phyloP scores from a whole-genome alignment of 2,113 vertebrate species.

The Phalacrocorax aristotelis region DNA sequence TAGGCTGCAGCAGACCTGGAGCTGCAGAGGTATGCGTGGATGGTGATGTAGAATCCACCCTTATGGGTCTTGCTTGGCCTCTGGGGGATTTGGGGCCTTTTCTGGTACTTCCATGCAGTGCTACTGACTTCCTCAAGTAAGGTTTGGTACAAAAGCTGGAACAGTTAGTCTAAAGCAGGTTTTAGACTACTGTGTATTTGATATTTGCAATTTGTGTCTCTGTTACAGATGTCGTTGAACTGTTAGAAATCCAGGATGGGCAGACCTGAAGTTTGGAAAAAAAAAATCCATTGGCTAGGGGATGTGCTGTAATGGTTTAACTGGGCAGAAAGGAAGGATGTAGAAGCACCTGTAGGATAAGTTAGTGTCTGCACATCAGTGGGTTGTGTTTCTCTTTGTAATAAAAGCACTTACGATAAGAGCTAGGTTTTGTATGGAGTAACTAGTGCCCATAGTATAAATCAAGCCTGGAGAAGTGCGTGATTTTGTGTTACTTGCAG shows the following conservation, averaged over 20 bases:
- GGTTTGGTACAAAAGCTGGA: background rate
- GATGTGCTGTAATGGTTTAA: background rate
- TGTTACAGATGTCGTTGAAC: background rate
- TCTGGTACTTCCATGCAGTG: background rate
- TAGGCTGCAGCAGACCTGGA: background rate
- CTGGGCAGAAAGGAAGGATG: background rate
- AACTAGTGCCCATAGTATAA: background rate
- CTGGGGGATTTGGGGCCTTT: background rate
- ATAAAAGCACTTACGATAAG: background rate
- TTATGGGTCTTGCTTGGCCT: background rate
- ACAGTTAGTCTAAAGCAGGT: background rate
- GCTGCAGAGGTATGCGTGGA: background rate
- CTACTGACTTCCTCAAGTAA: background rate
- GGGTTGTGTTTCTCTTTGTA: background rate
- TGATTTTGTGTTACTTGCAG: background rate
- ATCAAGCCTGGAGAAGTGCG: background rate
- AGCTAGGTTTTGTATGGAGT: background rate
- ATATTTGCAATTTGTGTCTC: background rate
- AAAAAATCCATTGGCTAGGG: fast-evolving
- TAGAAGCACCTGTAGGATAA: background rate
- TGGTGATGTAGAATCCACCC: background rate
- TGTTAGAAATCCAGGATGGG: background rate
- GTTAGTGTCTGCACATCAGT: background rate
- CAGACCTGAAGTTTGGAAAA: background rate
- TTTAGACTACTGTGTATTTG: background rate